A percentile compares a stretch with the other conserved stretches of the same genome.
These are phyloP conservation scores for Drosophila dives DNA, from an alignment of 2,888 invertebrate genomes.

Conservation along the genomic window DNA sequence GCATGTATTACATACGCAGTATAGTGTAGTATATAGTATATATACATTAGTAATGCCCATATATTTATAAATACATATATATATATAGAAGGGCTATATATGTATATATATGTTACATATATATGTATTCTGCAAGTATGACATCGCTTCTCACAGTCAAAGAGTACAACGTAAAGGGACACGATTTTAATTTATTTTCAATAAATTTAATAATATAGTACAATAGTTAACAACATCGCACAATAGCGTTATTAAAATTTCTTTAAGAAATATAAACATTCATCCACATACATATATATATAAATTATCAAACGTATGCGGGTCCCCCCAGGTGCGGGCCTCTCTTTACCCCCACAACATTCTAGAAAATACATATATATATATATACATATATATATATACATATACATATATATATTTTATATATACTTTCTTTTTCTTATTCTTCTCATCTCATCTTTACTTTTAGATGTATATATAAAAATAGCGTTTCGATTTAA, in stretches of 20 bases:
- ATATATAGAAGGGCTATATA: conserved; percentile 11
- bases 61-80: conserved; percentile 18
- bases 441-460: conserved; percentile 8
- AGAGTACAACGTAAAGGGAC: conserved; percentile 63
- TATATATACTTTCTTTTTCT: conserved; percentile 12
- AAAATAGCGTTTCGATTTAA: conserved; percentile 66
- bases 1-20: conserved; percentile 64
- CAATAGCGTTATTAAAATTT: conserved; percentile 84
- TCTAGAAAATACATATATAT: conserved; percentile 30
- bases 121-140: conserved; percentile 37
- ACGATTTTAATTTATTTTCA: conserved; percentile 78
- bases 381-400: background rate
- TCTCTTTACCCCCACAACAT: conserved; percentile 25
- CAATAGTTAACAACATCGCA: conserved; percentile 84
- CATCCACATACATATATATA: conserved; percentile 68
- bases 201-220: conserved; percentile 81
- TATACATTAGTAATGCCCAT: conserved; percentile 26
- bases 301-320: conserved; percentile 63
- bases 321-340: conserved; percentile 45
- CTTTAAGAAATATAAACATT: conserved; percentile 84
- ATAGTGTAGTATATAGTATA: conserved; percentile 21
- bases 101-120: conserved; percentile 21
- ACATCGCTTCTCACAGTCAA: conserved; percentile 40
- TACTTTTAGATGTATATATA: conserved; percentile 59
- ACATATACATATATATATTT: background rate